Conservation (phyloP, 2,113 vertebrate genomes). For the Cyprinus carpio region DNA sequence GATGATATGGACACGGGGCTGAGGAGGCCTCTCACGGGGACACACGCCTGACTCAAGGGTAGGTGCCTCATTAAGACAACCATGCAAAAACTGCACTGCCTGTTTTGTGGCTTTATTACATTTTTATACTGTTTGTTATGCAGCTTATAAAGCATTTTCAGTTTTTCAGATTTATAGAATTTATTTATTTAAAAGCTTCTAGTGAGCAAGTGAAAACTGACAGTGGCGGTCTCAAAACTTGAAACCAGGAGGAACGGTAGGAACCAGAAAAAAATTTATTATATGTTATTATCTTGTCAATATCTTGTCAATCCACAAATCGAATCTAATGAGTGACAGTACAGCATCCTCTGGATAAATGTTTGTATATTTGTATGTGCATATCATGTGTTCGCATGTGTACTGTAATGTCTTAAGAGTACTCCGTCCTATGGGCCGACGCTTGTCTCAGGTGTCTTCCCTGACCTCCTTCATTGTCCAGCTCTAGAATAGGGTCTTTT, state of each 20-base stretch:
- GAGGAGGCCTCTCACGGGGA: constrained; percentile 15
- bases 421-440: constrained; percentile 65
- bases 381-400: neutral
- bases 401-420: constrained; percentile 47
- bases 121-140: neutral
- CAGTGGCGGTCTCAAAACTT: neutral
- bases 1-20: constrained; percentile 38
- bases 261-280: neutral
- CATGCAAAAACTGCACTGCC: neutral
- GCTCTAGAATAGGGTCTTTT: constrained; percentile 82
- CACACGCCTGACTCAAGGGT: neutral
- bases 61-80: neutral
- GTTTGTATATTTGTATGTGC: neutral
- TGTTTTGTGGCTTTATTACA: neutral
- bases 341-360: neutral
- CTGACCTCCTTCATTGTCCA: constrained; percentile 83
- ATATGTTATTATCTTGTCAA: neutral
- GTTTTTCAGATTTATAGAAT: neutral
- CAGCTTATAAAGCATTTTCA: neutral
- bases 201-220: neutral
- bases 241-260: neutral
- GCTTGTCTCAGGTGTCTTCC: constrained; percentile 77
- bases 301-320: neutral
- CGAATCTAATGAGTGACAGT: neutral
- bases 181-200: neutral